Evolutionary conservation across 1,140 invertebrate genomes (phyloP).

Genomic region (Drosophila erecta): DNA sequence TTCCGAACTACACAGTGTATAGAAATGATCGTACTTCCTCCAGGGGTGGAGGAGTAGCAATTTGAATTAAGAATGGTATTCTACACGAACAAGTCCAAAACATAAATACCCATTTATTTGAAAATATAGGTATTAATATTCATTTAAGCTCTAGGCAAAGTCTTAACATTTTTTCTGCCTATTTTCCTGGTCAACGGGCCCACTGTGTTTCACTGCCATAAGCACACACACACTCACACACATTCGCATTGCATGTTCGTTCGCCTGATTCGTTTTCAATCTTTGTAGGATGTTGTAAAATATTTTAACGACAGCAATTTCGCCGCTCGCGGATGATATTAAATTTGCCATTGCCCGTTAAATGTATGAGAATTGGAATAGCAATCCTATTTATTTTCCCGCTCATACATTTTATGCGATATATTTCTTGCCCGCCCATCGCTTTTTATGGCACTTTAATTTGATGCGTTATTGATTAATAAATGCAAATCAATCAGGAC

Average conservation of each 20-base stretch:
- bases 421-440: constrained; percentile 3
- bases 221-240: constrained; percentile 19
- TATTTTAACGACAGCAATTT: constrained; percentile 49
- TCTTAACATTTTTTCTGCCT: too few species aligned
- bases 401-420: constrained; percentile 25
- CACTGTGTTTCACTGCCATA: too few species aligned
- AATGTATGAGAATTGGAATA: constrained; percentile 36
- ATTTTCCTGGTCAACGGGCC: too few species aligned
- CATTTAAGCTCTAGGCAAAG: too few species aligned
- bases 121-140: too few species aligned
- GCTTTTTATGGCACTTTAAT: constrained; percentile 36
- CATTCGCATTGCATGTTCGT: constrained; percentile 15
- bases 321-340: constrained; percentile 38
- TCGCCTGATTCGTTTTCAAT: constrained; percentile 53
- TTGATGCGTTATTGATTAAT: constrained; percentile 32
- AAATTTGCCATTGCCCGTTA: constrained; percentile 23
- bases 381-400: constrained; percentile 40
- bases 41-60: too few species aligned
- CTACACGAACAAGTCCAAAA: too few species aligned
- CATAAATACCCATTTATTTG: too few species aligned
- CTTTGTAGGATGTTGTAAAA: constrained; percentile 57
- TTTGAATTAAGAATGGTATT: too few species aligned
- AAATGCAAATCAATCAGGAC: constrained; percentile 13
- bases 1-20: too few species aligned
- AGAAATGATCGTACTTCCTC: too few species aligned